Evolutionary conservation across 2,888 invertebrate species (phyloP).

Genomic region (Graphium colonna): DNA sequence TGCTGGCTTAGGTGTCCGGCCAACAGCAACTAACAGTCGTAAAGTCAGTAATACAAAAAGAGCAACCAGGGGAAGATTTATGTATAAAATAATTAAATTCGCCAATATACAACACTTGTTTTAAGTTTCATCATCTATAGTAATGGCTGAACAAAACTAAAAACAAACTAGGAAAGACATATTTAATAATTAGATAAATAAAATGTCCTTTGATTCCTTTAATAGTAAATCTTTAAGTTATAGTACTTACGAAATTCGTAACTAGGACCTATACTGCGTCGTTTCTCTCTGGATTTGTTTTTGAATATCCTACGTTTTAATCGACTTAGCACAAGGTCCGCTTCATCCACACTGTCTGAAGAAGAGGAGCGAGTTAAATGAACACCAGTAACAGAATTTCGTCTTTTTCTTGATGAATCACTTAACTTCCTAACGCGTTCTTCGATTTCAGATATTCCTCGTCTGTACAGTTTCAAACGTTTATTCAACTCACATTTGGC

Average conservation of each 20-base stretch:
- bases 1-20: too few relatives aligned
- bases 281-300: slow-evolving; percentile 72
- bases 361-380: slow-evolving; percentile 60
- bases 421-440: slow-evolving; percentile 42
- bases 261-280: slow-evolving; percentile 56
- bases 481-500: slow-evolving; percentile 72
- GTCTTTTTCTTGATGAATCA: slow-evolving; percentile 53
- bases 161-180: too few relatives aligned
- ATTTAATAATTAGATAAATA: too few relatives aligned
- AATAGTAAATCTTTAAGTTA: slow-evolving; percentile 13
- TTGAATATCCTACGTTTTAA: slow-evolving; percentile 73
- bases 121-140: too few relatives aligned
- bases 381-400: slow-evolving; percentile 61
- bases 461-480: slow-evolving; percentile 73
- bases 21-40: slow-evolving; percentile 6
- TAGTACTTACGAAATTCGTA: slow-evolving; percentile 56
- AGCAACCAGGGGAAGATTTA: too few relatives aligned
- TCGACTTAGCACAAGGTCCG: slow-evolving; percentile 71
- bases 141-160: too few relatives aligned
- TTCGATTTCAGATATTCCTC: slow-evolving; percentile 70
- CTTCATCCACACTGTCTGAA: slow-evolving; percentile 76
- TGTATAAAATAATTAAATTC: too few relatives aligned
- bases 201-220: neutral
- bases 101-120: too few relatives aligned
- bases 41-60: neutral